Conservation (phyloP, 2,888 invertebrate genomes). For the Watsonalla cultraria region DNA sequence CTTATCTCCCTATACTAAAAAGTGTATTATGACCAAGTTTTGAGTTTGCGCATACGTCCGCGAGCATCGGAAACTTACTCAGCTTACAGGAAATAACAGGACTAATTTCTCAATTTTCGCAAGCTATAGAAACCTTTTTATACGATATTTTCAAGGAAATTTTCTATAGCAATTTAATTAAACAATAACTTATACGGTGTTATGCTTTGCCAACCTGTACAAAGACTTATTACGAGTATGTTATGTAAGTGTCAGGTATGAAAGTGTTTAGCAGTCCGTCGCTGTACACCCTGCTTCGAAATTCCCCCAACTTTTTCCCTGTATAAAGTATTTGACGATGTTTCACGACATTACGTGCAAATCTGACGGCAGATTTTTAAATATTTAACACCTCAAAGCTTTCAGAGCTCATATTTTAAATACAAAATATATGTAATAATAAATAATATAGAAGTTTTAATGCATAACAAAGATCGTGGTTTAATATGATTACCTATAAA, state of each 20-base stretch:
- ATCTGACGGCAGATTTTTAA: neutral
- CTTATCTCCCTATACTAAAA: slow-evolving; percentile 66
- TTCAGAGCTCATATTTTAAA: neutral
- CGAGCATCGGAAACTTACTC: slow-evolving; percentile 17
- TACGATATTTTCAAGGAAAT: too few species aligned
- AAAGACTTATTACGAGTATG: neutral
- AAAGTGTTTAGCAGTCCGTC: neutral
- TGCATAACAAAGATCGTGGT: too few species aligned
- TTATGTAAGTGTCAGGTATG: slow-evolving; percentile 4
- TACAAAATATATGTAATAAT: too few species aligned
- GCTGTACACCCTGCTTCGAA: neutral
- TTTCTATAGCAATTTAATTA: too few species aligned
- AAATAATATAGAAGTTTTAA: too few species aligned
- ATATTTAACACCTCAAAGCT: neutral
- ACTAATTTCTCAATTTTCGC: too few species aligned
- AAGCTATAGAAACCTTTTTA: too few species aligned
- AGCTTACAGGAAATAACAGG: neutral
- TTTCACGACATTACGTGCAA: neutral
- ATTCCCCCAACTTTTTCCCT: neutral
- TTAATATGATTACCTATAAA: too few species aligned
- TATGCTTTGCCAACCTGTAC: too few species aligned
- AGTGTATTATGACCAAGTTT: slow-evolving; percentile 40
- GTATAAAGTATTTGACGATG: neutral
- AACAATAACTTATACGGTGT: too few species aligned
- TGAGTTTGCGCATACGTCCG: slow-evolving; percentile 43